Evolutionary conservation across 1,140 invertebrate genomes (phyloP).

Genomic region (Drosophila azteca): DNA sequence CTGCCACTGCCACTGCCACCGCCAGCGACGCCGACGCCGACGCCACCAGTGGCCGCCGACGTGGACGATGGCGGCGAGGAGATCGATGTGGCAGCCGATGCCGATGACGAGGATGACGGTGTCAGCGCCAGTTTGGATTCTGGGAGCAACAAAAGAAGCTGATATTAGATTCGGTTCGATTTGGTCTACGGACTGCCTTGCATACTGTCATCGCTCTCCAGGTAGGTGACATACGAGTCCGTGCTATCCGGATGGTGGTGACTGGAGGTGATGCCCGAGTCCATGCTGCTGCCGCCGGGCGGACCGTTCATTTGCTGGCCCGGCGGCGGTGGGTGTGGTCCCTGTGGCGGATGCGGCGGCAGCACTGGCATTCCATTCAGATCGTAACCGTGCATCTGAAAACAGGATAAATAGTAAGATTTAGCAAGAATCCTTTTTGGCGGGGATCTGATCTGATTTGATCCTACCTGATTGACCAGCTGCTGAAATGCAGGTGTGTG

Average conservation of each 20-base stretch:
- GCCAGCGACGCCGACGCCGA: constrained; percentile 26
- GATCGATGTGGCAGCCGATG: constrained; percentile 76
- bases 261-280: constrained; percentile 84
- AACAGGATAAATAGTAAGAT: too few relatives aligned
- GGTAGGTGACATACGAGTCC: constrained; percentile 94
- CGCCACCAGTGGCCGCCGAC: constrained; percentile 11
- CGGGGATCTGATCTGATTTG: too few relatives aligned
- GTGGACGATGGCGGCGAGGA: constrained; percentile 73
- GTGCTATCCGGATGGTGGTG: constrained; percentile 90
- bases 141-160: constrained; percentile 83
- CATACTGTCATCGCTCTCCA: constrained; percentile 93
- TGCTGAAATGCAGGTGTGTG: constrained; percentile 97
- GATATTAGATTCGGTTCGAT: constrained; percentile 81
- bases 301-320: constrained; percentile 72
- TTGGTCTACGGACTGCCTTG: constrained; percentile 87
- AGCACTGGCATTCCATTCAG: constrained; percentile 86
- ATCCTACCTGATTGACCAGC: constrained; percentile 92
- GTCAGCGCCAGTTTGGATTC: constrained; percentile 82
- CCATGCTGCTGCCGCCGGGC: constrained; percentile 83
- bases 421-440: too few relatives aligned
- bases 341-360: constrained; percentile 85
- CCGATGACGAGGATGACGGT: constrained; percentile 75
- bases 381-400: constrained; percentile 95
- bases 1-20: constrained; percentile 44
- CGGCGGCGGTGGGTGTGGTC: constrained; percentile 84